phyloP scores from a whole-genome alignment of 2,797 vertebrate species.

The Melanotaenia maccullochi region DNA sequence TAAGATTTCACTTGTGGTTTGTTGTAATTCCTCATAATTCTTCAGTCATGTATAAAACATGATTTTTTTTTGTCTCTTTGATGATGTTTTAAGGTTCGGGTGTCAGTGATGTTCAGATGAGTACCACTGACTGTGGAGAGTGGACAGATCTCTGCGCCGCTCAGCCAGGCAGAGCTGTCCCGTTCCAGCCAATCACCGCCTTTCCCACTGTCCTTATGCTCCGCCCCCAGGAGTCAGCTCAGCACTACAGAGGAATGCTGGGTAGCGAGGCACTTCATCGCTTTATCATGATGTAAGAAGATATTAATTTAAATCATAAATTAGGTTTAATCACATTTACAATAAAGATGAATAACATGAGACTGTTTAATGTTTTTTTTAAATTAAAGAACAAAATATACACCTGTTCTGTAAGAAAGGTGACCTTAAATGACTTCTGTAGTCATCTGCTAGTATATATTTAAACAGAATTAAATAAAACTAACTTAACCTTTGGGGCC shows the following conservation, averaged over 20 bases:
- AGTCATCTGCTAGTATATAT: too few relatives aligned
- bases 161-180: slow-evolving; percentile 69
- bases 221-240: slow-evolving; percentile 61
- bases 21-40: background rate
- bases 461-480: too few relatives aligned
- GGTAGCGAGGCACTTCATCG: slow-evolving; percentile 82
- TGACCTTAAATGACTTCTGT: too few relatives aligned
- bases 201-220: slow-evolving; percentile 87
- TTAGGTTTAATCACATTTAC: too few relatives aligned
- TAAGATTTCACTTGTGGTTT: too few relatives aligned
- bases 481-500: too few relatives aligned
- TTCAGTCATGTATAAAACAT: background rate
- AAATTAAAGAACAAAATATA: too few relatives aligned
- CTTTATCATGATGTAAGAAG: slow-evolving; percentile 90
- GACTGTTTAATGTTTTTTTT: too few relatives aligned
- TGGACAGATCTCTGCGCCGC: slow-evolving; percentile 87
- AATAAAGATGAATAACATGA: too few relatives aligned
- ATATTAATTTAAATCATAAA: background rate
- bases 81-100: slow-evolving; percentile 56
- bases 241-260: slow-evolving; percentile 88
- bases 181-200: slow-evolving; percentile 79
- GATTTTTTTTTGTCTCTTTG: background rate
- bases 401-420: too few relatives aligned
- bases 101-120: slow-evolving; percentile 77
- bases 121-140: slow-evolving; percentile 88